Evolutionary conservation across 2,797 vertebrate genomes (phyloP), one percentile per base, ranked within the genome.

Genomic region (Echeneis naucrates): DNA sequence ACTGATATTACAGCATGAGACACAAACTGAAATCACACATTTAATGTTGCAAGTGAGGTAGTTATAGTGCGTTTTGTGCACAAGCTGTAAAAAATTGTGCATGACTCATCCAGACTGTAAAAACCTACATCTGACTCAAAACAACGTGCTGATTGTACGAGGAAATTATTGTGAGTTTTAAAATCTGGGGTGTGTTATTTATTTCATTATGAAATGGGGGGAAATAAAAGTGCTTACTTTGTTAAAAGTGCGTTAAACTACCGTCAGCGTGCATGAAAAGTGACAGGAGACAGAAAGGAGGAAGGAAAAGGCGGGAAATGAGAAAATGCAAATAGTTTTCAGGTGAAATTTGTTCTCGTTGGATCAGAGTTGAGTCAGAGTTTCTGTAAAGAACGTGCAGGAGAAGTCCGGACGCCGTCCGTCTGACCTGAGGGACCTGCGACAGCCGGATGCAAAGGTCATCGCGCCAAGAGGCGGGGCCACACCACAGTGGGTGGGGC

Each of bases 381-480:
- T 16, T 52, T n/a, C 54, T 48, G 64, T 50, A 42, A 14, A 44
- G 55, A 77, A 68, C 86, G 81, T 93, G 91, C 88, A 87, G 69
- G 8, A 58, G 55, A 75, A 77, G 71, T 66, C 83, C 60, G 80
- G 82, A 72, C 23, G 42, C 70, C 42, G 77, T 77, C 65, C 40
- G 59, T 91, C 94, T 94, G 92, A 95, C 94, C 95, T 95, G 88
- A 4, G 47, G 89, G 90, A 86, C 95, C 95, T 95, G 92, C 13
- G 64, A 80, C 1, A 51, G 82, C 65, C 86, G 55, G 85, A 59
- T 12, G 57, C 27, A 74, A 55, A 48, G 47, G 86, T 89, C 91
- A 87, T 91, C 92, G 59, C 24, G 50, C 14, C 73, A 74, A 60
- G 81, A 51, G 83, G 85, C 50, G 70, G 67, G 69, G 82, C 81